These are phyloP conservation scores for Drosophila barbarae DNA, from an alignment of 2,888 invertebrate genomes.

Conservation along the genomic window DNA sequence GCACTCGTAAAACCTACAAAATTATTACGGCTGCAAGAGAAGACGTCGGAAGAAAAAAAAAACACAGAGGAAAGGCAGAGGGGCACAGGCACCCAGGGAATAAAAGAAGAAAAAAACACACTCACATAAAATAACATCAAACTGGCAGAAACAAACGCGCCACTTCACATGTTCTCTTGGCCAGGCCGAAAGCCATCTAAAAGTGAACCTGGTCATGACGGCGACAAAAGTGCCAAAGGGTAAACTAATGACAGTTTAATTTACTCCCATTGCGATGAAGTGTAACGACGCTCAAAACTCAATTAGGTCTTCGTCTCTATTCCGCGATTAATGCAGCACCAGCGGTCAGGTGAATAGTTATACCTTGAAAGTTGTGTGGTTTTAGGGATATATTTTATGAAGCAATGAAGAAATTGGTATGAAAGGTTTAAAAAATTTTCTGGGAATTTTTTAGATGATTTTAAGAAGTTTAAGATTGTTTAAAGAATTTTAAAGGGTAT, in stretches of 20 bases:
- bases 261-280: slow-evolving; percentile 76
- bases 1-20: slow-evolving; percentile 72
- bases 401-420: neutral
- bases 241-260: slow-evolving; percentile 79
- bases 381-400: neutral
- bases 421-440: too few relatives aligned
- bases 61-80: slow-evolving; percentile 11
- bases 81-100: slow-evolving; percentile 3
- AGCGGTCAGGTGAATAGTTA: neutral
- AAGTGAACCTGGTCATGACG: slow-evolving; percentile 26
- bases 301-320: slow-evolving; percentile 52
- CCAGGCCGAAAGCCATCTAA: slow-evolving; percentile 32
- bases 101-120: slow-evolving; percentile 12
- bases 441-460: neutral
- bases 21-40: slow-evolving; percentile 62
- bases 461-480: neutral
- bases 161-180: slow-evolving; percentile 67
- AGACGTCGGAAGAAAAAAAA: slow-evolving; percentile 37
- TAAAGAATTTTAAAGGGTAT: neutral
- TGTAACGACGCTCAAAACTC: slow-evolving; percentile 71
- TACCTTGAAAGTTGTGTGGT: neutral
- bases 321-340: slow-evolving; percentile 17
- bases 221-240: slow-evolving; percentile 72
- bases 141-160: slow-evolving; percentile 55
- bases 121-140: slow-evolving; percentile 27